Evolutionary conservation across 2,113 vertebrate species (phyloP).

Genomic region (Aspidoscelis tigris): DNA sequence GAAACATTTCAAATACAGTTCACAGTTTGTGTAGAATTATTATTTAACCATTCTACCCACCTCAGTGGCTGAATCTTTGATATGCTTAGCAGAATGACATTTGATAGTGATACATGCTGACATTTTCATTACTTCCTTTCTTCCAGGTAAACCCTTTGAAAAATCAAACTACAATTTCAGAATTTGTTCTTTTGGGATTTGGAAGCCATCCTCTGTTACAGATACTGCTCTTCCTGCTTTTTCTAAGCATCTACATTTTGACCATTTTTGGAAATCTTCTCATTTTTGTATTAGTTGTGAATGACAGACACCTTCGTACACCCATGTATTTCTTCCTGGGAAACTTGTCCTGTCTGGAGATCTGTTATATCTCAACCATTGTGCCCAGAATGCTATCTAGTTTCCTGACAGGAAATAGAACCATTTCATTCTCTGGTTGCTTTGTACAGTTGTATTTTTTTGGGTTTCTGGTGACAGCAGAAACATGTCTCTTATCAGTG

Average conservation of each 20-base stretch:
- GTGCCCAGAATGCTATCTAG: slow-evolving; percentile 49
- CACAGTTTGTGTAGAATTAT: too few species aligned
- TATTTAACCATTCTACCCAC: too few species aligned
- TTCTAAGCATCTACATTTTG: slow-evolving; percentile 30
- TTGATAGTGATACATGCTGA: neutral
- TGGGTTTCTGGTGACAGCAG: slow-evolving; percentile 49
- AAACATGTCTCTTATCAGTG: slow-evolving; percentile 44
- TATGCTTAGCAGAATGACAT: too few species aligned
- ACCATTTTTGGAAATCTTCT: slow-evolving; percentile 31
- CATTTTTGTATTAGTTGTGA: slow-evolving; percentile 35
- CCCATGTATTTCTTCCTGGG: slow-evolving; percentile 54
- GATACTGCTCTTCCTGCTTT: slow-evolving; percentile 9
- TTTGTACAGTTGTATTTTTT: slow-evolving; percentile 50
- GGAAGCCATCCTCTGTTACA: slow-evolving; percentile 12
- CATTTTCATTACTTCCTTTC: neutral
- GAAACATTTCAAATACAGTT: too few species aligned
- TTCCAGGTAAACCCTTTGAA: neutral
- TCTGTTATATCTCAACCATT: slow-evolving; percentile 46
- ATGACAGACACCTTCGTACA: slow-evolving; percentile 34
- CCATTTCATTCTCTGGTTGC: slow-evolving; percentile 35
- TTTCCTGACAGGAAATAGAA: slow-evolving; percentile 43
- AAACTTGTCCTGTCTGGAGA: slow-evolving; percentile 48
- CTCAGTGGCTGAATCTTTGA: too few species aligned
- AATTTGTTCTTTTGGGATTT: slow-evolving; percentile 41
- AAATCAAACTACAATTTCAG: slow-evolving; percentile 7